phyloP scores from a whole-genome alignment of 2,888 invertebrate genomes.

The Hoplodrina ambigua region DNA sequence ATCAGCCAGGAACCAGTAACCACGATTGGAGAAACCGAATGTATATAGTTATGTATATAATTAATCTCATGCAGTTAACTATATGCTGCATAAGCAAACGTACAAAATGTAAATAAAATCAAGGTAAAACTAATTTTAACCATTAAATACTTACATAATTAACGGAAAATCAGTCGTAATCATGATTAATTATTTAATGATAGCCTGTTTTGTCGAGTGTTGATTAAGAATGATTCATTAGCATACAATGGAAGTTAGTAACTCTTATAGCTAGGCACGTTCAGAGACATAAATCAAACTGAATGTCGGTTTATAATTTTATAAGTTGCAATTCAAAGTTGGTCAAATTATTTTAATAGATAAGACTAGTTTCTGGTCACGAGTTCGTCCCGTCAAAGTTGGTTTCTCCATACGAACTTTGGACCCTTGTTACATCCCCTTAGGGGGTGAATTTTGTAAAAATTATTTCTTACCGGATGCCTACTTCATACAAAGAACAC shows the following conservation, averaged over 20 bases:
- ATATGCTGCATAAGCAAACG: not conserved
- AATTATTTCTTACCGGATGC: too few species aligned
- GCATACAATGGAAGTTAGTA: slow-evolving; percentile 47
- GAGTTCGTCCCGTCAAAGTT: too few species aligned
- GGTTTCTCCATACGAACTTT: too few species aligned
- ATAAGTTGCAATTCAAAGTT: not conserved
- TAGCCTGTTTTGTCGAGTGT: slow-evolving; percentile 50
- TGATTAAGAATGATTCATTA: slow-evolving; percentile 50
- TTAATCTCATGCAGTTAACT: not conserved
- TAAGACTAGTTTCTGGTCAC: too few species aligned
- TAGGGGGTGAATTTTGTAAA: too few species aligned
- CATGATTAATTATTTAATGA: slow-evolving; percentile 31
- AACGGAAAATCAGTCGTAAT: slow-evolving; percentile 32
- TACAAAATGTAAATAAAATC: slow-evolving; percentile 29
- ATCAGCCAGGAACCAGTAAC: too few species aligned
- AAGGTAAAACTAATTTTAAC: slow-evolving; percentile 39
- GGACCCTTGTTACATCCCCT: too few species aligned
- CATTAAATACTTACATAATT: slow-evolving; percentile 6
- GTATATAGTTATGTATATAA: not conserved
- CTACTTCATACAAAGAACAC: too few species aligned
- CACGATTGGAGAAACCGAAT: slow-evolving; percentile 1
- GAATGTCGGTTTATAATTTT: not conserved
- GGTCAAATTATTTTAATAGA: too few species aligned
- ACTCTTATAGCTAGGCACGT: slow-evolving; percentile 10
- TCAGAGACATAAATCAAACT: slow-evolving; percentile 14